These are phyloP conservation scores for Ectropis crepuscularia DNA, from an alignment of 2,888 invertebrate species.

Conservation along the genomic window DNA sequence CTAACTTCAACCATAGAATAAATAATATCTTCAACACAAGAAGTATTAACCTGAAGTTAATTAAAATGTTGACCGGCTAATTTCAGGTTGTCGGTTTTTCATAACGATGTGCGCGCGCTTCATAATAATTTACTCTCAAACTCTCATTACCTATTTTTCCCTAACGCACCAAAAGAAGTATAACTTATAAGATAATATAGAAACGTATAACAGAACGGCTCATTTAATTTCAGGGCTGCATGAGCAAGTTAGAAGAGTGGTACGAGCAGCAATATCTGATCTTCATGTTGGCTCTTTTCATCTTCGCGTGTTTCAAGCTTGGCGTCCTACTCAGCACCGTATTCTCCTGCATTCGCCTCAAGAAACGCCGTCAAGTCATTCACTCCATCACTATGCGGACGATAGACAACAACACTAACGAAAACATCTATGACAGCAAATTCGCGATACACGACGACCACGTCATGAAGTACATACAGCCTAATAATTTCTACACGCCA, in stretches of 20 bases:
- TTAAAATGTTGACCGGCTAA: too few relatives aligned
- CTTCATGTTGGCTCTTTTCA: slow-evolving; percentile 87
- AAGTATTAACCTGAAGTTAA: too few relatives aligned
- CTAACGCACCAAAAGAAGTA: too few relatives aligned
- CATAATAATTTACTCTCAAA: too few relatives aligned
- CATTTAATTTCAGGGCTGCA: slow-evolving; percentile 85
- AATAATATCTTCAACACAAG: too few relatives aligned
- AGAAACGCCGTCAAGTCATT: slow-evolving; percentile 78
- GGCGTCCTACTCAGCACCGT: slow-evolving; percentile 89
- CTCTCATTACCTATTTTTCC: too few relatives aligned
- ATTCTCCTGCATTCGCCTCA: slow-evolving; percentile 88
- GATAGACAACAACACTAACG: slow-evolving; percentile 67
- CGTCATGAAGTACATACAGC: slow-evolving; percentile 76
- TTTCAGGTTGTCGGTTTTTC: too few relatives aligned
- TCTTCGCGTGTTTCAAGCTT: slow-evolving; percentile 89
- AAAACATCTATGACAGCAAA: slow-evolving; percentile 75
- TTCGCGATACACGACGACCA: slow-evolving; percentile 65
- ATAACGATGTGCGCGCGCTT: too few relatives aligned
- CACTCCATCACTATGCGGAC: slow-evolving; percentile 70
- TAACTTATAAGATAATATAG: too few relatives aligned
- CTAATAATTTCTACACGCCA: slow-evolving; percentile 80
- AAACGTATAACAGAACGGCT: too few relatives aligned
- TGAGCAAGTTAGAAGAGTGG: slow-evolving; percentile 89
- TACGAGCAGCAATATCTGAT: slow-evolving; percentile 90
- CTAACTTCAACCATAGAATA: too few relatives aligned